These are phyloP conservation scores for Diprion similis DNA, from an alignment of 1,140 invertebrate species.

Conservation along the genomic window DNA sequence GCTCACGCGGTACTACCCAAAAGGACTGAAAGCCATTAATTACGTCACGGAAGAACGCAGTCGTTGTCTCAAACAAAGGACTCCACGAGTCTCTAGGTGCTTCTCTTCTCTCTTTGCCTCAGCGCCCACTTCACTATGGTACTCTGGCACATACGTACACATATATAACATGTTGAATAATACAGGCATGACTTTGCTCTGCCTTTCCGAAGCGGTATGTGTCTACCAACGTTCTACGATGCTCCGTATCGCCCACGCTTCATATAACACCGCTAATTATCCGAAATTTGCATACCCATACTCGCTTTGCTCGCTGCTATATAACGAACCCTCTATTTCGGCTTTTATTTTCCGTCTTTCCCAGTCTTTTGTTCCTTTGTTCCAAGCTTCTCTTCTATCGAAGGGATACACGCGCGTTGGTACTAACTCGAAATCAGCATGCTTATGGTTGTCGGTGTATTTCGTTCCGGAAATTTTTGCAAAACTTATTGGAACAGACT, in stretches of 20 bases:
- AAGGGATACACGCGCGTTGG: too few species aligned
- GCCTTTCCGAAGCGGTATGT: not conserved
- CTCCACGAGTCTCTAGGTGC: slow-evolving; percentile 4
- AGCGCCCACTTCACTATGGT: too few species aligned
- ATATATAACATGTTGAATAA: too few species aligned
- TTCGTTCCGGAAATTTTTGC: too few species aligned
- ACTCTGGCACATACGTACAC: too few species aligned
- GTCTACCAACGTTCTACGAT: slow-evolving; percentile 31
- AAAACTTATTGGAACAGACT: too few species aligned
- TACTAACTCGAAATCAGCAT: too few species aligned
- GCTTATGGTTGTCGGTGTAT: too few species aligned
- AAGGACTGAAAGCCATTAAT: slow-evolving; percentile 55
- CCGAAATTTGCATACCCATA: slow-evolving; percentile 47
- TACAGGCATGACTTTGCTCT: too few species aligned
- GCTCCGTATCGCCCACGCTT: slow-evolving; percentile 45
- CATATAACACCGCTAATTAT: slow-evolving; percentile 55
- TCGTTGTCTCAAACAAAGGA: slow-evolving; percentile 57
- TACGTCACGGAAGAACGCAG: slow-evolving; percentile 60
- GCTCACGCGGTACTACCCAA: not conserved
- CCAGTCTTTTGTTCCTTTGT: not conserved
- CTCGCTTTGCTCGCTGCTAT: not conserved
- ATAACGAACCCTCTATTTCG: not conserved
- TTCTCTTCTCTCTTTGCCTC: not conserved
- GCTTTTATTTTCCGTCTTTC: not conserved
- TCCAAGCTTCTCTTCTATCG: too few species aligned